Evolutionary conservation across 2,797 vertebrate genomes (phyloP).

Genomic region (Pyrrhura leucotis): DNA sequence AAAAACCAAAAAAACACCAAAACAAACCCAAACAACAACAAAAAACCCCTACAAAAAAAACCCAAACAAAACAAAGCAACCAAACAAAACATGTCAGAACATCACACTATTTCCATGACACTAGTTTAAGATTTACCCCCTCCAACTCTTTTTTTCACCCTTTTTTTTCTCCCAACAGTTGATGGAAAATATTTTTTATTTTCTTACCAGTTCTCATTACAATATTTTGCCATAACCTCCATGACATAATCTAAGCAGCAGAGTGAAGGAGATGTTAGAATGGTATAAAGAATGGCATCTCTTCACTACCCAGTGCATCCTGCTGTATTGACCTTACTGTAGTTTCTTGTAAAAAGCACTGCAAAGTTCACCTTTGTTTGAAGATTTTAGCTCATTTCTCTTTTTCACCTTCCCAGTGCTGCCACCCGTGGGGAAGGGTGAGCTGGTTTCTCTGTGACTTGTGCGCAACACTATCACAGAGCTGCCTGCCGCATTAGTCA

Average conservation of each 20-base stretch:
- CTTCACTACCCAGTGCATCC: neutral
- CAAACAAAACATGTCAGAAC: neutral
- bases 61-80: neutral
- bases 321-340: neutral
- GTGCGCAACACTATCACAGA: neutral
- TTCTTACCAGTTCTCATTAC: neutral
- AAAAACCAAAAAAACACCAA: no score
- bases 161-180: fast-evolving
- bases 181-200: neutral
- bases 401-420: neutral
- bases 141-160: neutral
- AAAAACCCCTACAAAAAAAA: no score
- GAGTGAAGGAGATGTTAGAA: neutral
- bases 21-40: no score
- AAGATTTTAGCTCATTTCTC: neutral
- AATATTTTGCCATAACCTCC: neutral
- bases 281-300: neutral
- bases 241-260: neutral
- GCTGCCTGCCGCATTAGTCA: neutral
- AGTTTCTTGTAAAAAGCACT: neutral
- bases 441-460: neutral
- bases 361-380: neutral
- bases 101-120: neutral
- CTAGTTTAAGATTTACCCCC: fast-evolving
- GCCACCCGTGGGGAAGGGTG: neutral